phyloP scores from a whole-genome alignment of 2,888 invertebrate genomes.

The Marasmarcha lunaedactyla region DNA sequence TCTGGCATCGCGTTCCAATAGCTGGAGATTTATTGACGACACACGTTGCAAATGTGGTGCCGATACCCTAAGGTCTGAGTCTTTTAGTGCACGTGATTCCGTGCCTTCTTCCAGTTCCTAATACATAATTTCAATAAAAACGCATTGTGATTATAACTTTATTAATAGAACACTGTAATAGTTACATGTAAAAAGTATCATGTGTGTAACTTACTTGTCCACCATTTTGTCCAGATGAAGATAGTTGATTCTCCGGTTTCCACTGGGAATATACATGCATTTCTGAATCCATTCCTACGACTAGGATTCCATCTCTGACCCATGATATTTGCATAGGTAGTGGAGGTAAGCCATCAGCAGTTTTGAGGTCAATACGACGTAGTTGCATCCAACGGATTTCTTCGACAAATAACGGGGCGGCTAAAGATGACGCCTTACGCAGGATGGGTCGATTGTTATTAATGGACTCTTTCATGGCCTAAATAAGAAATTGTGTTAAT shows the following conservation, averaged over 20 bases:
- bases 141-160: no score
- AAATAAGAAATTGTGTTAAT: slow-evolving; percentile 10
- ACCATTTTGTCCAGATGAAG: slow-evolving; percentile 28
- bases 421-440: slow-evolving; percentile 91
- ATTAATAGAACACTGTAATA: no score
- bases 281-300: slow-evolving; percentile 99
- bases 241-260: slow-evolving; percentile 76
- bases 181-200: no score
- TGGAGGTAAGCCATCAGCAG: slow-evolving; percentile 96
- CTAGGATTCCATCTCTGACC: slow-evolving; percentile 97
- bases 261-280: slow-evolving; percentile 99
- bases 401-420: slow-evolving; percentile 89
- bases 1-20: slow-evolving; percentile 80
- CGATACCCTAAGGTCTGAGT: slow-evolving; percentile 78
- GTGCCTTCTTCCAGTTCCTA: slow-evolving; percentile 78
- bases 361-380: slow-evolving; percentile 88
- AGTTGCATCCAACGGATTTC: slow-evolving; percentile 98
- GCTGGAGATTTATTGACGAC: slow-evolving; percentile 85
- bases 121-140: not conserved
- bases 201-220: slow-evolving; percentile 30
- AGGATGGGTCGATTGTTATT: slow-evolving; percentile 86
- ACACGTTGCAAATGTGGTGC: slow-evolving; percentile 86
- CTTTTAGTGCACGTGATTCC: slow-evolving; percentile 77
- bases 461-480: slow-evolving; percentile 88
- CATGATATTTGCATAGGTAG: slow-evolving; percentile 99